These are phyloP conservation scores for Drosophila novamexicana DNA, from an alignment of 1,140 invertebrate genomes.

Conservation along the genomic window DNA sequence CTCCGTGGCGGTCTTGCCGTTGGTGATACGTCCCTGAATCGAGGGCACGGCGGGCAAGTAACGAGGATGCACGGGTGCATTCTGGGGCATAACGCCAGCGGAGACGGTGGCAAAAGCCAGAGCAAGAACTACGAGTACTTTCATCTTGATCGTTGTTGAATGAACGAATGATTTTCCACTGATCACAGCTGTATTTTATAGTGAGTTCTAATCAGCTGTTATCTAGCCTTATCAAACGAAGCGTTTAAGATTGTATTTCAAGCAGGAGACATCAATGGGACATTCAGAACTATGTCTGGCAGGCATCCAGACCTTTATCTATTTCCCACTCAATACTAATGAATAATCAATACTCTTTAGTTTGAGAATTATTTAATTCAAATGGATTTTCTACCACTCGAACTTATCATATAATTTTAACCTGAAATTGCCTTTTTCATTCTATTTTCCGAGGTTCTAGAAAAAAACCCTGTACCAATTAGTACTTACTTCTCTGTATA, in stretches of 20 bases:
- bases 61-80: slow-evolving; percentile 55
- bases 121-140: slow-evolving; percentile 72
- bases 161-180: slow-evolving; percentile 53
- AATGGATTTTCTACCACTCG: no score
- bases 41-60: slow-evolving; percentile 36
- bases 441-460: no score
- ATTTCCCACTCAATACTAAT: no score
- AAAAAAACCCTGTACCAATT: no score
- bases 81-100: slow-evolving; percentile 57
- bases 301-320: no score
- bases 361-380: no score
- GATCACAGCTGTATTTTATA: slow-evolving; percentile 33
- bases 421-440: no score
- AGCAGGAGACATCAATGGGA: neutral
- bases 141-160: slow-evolving; percentile 61
- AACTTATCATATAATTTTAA: no score
- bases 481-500: no score
- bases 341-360: no score
- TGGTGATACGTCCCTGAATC: slow-evolving; percentile 78
- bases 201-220: slow-evolving; percentile 28
- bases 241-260: slow-evolving; percentile 7
- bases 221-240: slow-evolving; percentile 1
- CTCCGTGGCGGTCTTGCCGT: slow-evolving; percentile 54
- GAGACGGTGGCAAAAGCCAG: slow-evolving; percentile 68
- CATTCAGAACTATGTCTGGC: neutral